phyloP scores from a whole-genome alignment of 2,113 vertebrate genomes.

The Monarcha castaneiventris region DNA sequence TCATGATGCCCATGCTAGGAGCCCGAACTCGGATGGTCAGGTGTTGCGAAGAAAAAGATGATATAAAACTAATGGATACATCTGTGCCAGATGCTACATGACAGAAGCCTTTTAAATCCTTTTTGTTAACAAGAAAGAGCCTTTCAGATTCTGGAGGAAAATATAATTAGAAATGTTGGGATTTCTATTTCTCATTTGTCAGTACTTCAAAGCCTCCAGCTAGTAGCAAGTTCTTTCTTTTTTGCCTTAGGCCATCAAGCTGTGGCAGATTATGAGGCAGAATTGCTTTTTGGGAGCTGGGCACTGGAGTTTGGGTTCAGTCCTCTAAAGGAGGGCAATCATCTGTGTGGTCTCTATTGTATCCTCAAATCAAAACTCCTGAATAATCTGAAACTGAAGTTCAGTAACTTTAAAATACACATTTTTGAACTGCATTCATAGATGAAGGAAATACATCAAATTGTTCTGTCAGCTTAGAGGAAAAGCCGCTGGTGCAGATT shows the following conservation, averaged over 20 bases:
- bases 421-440: background rate
- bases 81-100: background rate
- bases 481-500: background rate
- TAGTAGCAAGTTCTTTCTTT: background rate
- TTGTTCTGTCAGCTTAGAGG: background rate
- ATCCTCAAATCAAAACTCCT: background rate
- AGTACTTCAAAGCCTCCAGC: background rate
- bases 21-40: background rate
- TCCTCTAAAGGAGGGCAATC: background rate
- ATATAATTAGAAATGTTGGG: background rate
- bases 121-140: background rate
- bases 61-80: background rate
- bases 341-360: background rate
- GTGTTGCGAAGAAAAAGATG: background rate
- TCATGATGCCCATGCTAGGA: background rate
- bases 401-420: background rate
- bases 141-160: background rate
- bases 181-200: background rate
- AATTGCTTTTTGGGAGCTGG: background rate
- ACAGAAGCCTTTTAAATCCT: background rate
- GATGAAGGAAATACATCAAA: background rate
- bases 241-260: background rate
- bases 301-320: background rate
- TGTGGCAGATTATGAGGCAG: background rate
- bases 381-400: background rate